phyloP scores from a whole-genome alignment of 2,888 invertebrate genomes.

The Pachliopta kotzebuea region DNA sequence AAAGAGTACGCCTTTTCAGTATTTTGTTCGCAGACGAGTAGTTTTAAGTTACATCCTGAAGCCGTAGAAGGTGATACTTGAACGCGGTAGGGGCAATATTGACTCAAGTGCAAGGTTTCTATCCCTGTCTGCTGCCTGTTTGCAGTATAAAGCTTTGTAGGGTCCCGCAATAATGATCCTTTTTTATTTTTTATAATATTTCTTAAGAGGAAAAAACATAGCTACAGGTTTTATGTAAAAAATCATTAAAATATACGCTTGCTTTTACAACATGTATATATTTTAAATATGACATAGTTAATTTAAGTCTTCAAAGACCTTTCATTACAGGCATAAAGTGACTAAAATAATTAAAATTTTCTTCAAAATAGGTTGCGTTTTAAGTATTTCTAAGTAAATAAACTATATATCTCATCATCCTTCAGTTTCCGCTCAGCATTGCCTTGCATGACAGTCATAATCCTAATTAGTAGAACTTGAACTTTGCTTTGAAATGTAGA shows the following conservation, averaged over 20 bases:
- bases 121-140: conserved; percentile 36
- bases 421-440: not conserved
- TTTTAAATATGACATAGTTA: no score
- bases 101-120: conserved; percentile 67
- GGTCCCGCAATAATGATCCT: not conserved
- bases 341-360: no score
- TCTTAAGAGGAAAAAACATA: no score
- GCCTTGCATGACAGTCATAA: not conserved
- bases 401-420: no score
- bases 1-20: conserved; percentile 32
- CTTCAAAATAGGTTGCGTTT: no score
- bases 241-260: no score
- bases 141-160: conserved; percentile 32
- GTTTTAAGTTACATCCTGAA: conserved; percentile 59
- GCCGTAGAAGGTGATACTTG: conserved; percentile 53
- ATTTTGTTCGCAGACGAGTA: conserved; percentile 32
- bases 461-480: not conserved
- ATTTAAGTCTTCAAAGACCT: no score
- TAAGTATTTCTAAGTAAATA: no score
- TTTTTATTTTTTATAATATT: no score
- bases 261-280: no score
- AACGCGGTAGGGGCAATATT: conserved; percentile 56
- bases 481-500: conserved; percentile 14
- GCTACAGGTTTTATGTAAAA: no score
- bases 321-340: no score